phyloP scores from a whole-genome alignment of 1,140 invertebrate genomes.

The Ceratina japonica region DNA sequence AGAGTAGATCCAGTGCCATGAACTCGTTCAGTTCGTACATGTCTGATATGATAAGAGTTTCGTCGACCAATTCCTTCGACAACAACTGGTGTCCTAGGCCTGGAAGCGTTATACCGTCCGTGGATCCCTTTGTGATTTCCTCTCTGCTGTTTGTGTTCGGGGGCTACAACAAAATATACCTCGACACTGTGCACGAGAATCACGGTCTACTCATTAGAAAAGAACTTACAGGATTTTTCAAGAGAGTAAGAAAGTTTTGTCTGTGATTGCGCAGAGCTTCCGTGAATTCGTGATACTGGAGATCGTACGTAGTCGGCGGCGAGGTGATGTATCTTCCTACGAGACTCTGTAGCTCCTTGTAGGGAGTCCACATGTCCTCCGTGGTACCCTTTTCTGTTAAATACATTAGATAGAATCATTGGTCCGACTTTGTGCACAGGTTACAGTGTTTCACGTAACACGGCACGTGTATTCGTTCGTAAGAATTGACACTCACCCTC shows the following conservation, averaged over 20 bases:
- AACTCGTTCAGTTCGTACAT: conserved; percentile 97
- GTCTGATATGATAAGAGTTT: conserved; percentile 95
- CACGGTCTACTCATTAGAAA: conserved; percentile 24
- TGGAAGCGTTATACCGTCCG: conserved; percentile 88
- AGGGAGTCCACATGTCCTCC: conserved; percentile 93
- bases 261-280: conserved; percentile 88
- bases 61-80: conserved; percentile 92
- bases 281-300: conserved; percentile 88
- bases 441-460: neutral
- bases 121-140: conserved; percentile 88
- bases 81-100: conserved; percentile 88
- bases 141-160: conserved; percentile 89
- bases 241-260: conserved; percentile 91
- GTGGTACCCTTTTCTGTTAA: conserved; percentile 77
- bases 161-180: conserved; percentile 79
- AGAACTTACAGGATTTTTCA: conserved; percentile 91
- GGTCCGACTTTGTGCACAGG: neutral
- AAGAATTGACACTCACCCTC: conserved; percentile 47
- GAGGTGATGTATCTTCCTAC: conserved; percentile 85
- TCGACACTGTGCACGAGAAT: no score
- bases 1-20: conserved; percentile 92
- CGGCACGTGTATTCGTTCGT: neutral
- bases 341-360: conserved; percentile 87
- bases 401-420: neutral
- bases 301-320: conserved; percentile 81